Evolutionary conservation across 2,888 invertebrate genomes (phyloP), one percentile per base, ranked within the genome.

Genomic region (Papilio elwesi): DNA sequence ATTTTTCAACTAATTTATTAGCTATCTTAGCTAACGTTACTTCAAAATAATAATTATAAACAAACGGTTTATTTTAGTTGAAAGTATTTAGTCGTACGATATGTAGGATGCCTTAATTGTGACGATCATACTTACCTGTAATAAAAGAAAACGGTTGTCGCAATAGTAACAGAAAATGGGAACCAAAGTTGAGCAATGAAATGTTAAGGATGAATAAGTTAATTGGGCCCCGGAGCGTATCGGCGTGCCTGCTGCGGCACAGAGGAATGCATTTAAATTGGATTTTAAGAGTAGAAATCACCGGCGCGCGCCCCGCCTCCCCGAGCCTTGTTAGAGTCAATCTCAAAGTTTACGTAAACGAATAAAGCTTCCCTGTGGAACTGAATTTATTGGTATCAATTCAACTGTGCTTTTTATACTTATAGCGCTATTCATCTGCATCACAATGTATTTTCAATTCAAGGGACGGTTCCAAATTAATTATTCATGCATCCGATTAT

Each of bases 261-360:
- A 92, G 92, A 92, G 93, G 93, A 93, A 93, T 93, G 93, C 93
- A 93, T 93, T 93, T 93, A 93, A 93, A 93, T 93, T 93, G 93
- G 93, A 92, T 93, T 93, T 93, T 93, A 93, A 93, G 93, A 93
- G 92, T 90, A 91, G 92, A 92, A 93, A 93, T 93, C 93, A 92
- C 91, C 89, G 89, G 84, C 87, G 88, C 83, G 82, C 86, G 83
- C 88, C 82, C 87, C 86, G 87, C 89, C 88, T 87, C 86, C 87
- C 86, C 83, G 85, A 85, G 90, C 90, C 93, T 92, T 92, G 92
- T 93, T 93, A 92, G 89, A 91, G 89, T 89, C 92, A 91, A 92
- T 92, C 92, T 91, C 91, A 87, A 92, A 93, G 90, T 93, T 93
- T 90, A 91, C 92, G 92, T 92, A 92, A 92, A 92, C 92, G 92